Evolutionary conservation across 2,113 vertebrate species (phyloP), one percentile per base, ranked within the genome.

Genomic region (Poecile atricapillus): DNA sequence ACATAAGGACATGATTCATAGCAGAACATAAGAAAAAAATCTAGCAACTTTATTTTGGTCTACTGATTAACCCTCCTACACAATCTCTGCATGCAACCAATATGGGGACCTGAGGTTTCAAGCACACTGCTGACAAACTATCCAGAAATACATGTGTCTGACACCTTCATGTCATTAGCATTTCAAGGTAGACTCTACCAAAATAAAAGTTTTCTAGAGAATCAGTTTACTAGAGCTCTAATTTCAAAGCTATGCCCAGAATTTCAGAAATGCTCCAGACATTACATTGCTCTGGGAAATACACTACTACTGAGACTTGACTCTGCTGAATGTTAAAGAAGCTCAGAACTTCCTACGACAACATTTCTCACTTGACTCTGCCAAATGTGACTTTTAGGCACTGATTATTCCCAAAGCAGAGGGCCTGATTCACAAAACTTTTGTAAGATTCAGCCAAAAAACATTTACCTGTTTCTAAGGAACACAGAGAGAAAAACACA

Each of bases 401-500:
- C 24, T 85, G 74, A 91, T 33, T 44, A 85, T 69, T 94, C 74
- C 94, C 74, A 73, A 87, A 87, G 78, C 46, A 91, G 47, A 31
- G 28, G 37, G n/a, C 41, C 24, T 73, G 65, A 50, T 93, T 93
- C 2, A 1, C 62, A 82, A 75, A 56, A 83, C n/a, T 47, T 88
- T 73, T 79, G 41, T 31, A 93, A 84, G 21, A 33, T 82, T 76
- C 43, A 76, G 81, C 49, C 87, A 93, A 82, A 39, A 96, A 89
- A 15, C 37, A 50, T 91, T 91, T 91, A 96, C 87, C 94, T 94
- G 74, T 94, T 96, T 89, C 94, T 83, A 91, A 77, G 89, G 39
- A 95, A 89, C 28, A 87, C 52, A 64, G 37, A 60, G 13, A 5
- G 27, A 8, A 9, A 91, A 93, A 62, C 31, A 74, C 2, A 15